Evolutionary conservation across 2,797 vertebrate genomes (phyloP).

Genomic region (Antennarius maculatus): DNA sequence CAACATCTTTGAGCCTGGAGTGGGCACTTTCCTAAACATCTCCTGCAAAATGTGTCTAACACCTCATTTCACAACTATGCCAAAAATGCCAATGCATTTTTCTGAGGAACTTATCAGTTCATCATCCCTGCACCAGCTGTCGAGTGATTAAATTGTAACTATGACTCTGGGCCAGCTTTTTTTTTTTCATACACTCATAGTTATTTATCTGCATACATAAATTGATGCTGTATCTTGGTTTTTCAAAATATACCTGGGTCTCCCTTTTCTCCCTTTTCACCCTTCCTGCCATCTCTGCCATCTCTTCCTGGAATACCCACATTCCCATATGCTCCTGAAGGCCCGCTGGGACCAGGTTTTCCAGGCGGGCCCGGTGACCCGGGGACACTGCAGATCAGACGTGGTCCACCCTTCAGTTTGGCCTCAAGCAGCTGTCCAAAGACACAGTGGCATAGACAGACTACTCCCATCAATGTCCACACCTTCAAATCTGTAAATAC

Average conservation of each 20-base stretch:
- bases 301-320: conserved; percentile 96
- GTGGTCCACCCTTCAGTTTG: conserved; percentile 86
- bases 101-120: conserved; percentile 1
- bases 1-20: not conserved
- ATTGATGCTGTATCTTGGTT: conserved; percentile 30
- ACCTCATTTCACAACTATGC: conserved; percentile 4
- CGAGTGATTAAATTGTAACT: not conserved
- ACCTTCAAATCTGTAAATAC: conserved; percentile 85
- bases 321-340: conserved; percentile 87
- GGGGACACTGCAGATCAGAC: conserved; percentile 91
- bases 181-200: not conserved
- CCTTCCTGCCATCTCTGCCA: conserved; percentile 95
- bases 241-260: conserved; percentile 85
- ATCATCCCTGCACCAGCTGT: conserved; percentile 14
- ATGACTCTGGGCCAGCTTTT: conserved; percentile 6
- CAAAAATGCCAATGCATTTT: not conserved
- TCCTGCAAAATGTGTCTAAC: not conserved
- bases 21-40: conserved; percentile 2
- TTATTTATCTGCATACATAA: conserved; percentile 19
- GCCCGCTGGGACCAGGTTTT: conserved; percentile 84
- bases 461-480: conserved; percentile 85
- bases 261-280: conserved; percentile 95
- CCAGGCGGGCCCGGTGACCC: conserved; percentile 89
- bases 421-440: conserved; percentile 84
- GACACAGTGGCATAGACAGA: conserved; percentile 88